phyloP scores from a whole-genome alignment of 1,140 invertebrate genomes.

The Bombus sibiricus region DNA sequence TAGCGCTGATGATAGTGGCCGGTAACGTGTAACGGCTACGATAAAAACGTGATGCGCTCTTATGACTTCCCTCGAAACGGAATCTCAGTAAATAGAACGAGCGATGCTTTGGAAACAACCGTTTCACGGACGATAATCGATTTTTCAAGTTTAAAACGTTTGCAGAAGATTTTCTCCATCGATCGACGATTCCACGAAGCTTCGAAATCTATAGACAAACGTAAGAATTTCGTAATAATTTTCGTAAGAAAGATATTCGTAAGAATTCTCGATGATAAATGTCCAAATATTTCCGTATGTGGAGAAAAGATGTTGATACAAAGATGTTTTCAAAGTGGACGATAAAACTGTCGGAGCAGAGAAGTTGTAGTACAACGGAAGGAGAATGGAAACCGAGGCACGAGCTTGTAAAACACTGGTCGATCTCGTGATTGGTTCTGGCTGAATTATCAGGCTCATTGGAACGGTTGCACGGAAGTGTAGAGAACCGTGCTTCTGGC shows the following conservation, averaged over 20 bases:
- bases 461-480: conserved; percentile 32
- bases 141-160: background rate
- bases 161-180: too few relatives aligned
- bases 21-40: conserved; percentile 17
- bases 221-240: too few relatives aligned
- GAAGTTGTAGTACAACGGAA: background rate
- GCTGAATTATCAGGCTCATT: conserved; percentile 57
- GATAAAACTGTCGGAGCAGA: background rate
- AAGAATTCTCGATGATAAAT: too few relatives aligned
- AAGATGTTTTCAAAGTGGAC: background rate
- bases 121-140: background rate
- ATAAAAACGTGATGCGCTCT: conserved; percentile 25
- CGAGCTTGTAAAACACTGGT: conserved; percentile 47
- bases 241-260: too few relatives aligned
- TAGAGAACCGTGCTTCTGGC: conserved; percentile 25
- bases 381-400: background rate
- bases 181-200: too few relatives aligned
- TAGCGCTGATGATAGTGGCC: conserved; percentile 11
- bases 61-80: background rate
- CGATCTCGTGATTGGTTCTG: conserved; percentile 56
- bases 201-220: too few relatives aligned
- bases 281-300: too few relatives aligned
- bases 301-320: too few relatives aligned
- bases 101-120: too few relatives aligned
- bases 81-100: conserved; percentile 19